Conservation (phyloP, 2,113 vertebrate species). For the Pterophyllum scalare region DNA sequence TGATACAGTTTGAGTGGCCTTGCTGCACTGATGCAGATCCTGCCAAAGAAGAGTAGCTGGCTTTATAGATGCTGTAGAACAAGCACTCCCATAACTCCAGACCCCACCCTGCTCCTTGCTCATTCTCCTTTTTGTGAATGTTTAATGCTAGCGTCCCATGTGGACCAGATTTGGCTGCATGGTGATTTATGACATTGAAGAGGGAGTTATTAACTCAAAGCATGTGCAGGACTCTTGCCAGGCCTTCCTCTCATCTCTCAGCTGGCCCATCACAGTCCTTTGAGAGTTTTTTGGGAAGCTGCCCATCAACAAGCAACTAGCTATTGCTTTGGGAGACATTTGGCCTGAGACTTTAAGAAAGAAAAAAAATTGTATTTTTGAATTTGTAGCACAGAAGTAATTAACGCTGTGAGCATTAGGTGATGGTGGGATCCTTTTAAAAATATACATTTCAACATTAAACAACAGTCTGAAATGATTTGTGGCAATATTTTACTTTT, state of each 20-base stretch:
- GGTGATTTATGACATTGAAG: constrained; percentile 43
- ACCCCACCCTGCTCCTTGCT: constrained; percentile 14
- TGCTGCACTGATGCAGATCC: not conserved
- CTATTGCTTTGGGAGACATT: constrained; percentile 30
- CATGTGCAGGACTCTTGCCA: constrained; percentile 54
- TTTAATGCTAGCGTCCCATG: constrained; percentile 19
- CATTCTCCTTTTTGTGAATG: not conserved
- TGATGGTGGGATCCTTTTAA: not conserved
- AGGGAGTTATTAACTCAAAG: constrained; percentile 60
- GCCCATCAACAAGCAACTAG: constrained; percentile 15
- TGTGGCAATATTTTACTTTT: not conserved
- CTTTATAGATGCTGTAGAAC: constrained; percentile 32
- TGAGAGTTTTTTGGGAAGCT: constrained; percentile 23
- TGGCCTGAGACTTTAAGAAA: constrained; percentile 22
- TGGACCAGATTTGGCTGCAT: constrained; percentile 22
- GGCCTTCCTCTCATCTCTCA: constrained; percentile 43
- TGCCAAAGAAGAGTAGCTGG: not conserved
- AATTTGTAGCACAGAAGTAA: not conserved
- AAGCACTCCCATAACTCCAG: constrained; percentile 16
- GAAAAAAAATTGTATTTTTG: constrained; percentile 7
- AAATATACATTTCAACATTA: not conserved
- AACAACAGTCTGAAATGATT: not conserved
- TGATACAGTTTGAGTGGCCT: not conserved
- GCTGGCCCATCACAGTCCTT: constrained; percentile 32
- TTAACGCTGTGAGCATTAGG: not conserved